These are phyloP conservation scores for Orthosia incerta DNA, from an alignment of 2,888 invertebrate species.

Conservation along the genomic window DNA sequence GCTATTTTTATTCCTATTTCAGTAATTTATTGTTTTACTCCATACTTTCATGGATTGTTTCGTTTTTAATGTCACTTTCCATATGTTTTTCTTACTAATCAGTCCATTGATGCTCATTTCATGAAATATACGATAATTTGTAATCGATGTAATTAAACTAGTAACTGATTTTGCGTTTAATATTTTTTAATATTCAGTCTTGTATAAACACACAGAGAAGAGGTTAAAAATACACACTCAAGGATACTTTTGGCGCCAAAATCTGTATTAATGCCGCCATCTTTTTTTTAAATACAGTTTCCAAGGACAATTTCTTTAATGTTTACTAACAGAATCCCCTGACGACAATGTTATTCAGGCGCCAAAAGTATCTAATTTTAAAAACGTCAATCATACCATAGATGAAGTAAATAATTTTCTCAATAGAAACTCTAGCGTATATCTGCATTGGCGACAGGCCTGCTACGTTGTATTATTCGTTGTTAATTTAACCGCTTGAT, in stretches of 20 bases:
- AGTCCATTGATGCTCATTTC: neutral
- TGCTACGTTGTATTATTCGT: constrained; percentile 81
- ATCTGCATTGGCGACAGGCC: constrained; percentile 66
- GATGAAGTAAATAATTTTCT: constrained; percentile 2
- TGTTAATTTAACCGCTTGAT: constrained; percentile 84
- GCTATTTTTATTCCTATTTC: constrained; percentile 1
- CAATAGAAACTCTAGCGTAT: constrained; percentile 22
- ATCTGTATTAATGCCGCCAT: neutral
- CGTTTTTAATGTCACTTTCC: neutral
- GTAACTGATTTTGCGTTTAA: constrained; percentile 39
- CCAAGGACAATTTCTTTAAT: neutral
- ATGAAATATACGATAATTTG: constrained; percentile 16
- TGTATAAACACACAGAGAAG: neutral
- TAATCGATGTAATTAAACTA: constrained; percentile 20
- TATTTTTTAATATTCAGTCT: neutral
- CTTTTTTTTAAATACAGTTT: neutral
- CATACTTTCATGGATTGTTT: constrained; percentile 10
- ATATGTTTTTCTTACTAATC: neutral
- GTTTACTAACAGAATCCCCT: neutral
- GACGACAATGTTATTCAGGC: neutral
- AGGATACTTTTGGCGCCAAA: constrained; percentile 3
- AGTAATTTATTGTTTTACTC: constrained; percentile 2
- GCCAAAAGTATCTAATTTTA: neutral
- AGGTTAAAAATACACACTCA: neutral
- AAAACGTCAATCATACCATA: neutral